Conservation (phyloP, 2,797 vertebrate genomes). For the Psittacula derbiana region DNA sequence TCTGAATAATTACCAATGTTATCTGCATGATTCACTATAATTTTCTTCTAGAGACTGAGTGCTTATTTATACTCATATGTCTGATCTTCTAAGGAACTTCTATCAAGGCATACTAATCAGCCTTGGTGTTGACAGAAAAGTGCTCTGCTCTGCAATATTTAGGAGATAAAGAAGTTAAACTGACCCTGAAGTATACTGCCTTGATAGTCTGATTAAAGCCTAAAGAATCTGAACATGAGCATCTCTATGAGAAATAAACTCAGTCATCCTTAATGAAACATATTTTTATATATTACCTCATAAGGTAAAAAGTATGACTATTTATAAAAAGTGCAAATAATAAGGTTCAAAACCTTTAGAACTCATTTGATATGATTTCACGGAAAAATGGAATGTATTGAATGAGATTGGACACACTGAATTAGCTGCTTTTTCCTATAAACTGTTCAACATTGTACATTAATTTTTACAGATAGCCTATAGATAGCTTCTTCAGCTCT, state of each 20-base stretch:
- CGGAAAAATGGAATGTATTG: neutral
- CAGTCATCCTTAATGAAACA: neutral
- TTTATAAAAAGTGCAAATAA: neutral
- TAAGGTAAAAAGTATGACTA: neutral
- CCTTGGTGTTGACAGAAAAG: neutral
- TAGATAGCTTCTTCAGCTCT: neutral
- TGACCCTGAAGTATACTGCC: neutral
- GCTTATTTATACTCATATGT: slow-evolving; percentile 16
- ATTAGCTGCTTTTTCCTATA: neutral
- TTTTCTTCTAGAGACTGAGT: slow-evolving; percentile 30
- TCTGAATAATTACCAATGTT: slow-evolving; percentile 42
- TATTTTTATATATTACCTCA: neutral
- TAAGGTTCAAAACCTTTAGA: neutral
- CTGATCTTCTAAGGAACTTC: slow-evolving; percentile 9
- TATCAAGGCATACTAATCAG: neutral
- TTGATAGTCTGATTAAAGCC: neutral
- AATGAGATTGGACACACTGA: neutral
- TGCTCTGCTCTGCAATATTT: neutral
- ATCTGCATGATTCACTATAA: slow-evolving; percentile 30
- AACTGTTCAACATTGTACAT: neutral
- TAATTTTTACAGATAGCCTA: neutral
- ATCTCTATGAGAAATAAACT: neutral
- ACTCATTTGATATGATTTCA: neutral
- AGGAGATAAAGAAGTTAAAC: neutral
- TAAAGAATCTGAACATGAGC: neutral